phyloP scores from a whole-genome alignment of 2,113 vertebrate genomes.

The Microtus oregoni region DNA sequence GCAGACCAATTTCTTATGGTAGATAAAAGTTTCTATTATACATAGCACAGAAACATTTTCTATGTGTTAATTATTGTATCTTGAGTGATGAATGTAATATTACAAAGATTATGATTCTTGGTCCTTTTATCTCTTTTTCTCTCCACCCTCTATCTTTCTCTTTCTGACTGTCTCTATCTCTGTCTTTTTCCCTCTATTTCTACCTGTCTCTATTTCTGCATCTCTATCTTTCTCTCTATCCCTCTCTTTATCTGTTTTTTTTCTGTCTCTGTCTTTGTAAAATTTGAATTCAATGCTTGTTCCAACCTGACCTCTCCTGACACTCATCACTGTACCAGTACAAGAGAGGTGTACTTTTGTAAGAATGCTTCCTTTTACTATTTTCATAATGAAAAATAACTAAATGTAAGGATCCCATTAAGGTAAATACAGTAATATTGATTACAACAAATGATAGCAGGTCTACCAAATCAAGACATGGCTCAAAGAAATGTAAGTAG shows the following conservation, averaged over 20 bases:
- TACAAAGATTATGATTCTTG: neutral
- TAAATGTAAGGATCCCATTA: neutral
- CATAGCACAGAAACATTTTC: neutral
- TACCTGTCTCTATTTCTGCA: neutral
- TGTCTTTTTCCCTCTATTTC: neutral
- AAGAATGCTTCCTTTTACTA: neutral
- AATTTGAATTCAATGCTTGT: neutral
- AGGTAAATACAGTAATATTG: neutral
- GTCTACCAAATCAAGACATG: neutral
- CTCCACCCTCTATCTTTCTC: neutral
- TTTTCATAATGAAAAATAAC: neutral
- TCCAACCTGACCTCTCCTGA: neutral
- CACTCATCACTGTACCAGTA: neutral
- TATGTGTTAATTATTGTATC: neutral
- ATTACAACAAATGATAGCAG: neutral
- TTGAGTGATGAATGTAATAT: neutral
- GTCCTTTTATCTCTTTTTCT: neutral
- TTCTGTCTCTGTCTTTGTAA: neutral
- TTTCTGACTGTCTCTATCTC: neutral
- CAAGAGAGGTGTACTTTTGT: neutral
- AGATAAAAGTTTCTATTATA: neutral
- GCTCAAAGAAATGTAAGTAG: neutral
- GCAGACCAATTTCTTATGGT: neutral
- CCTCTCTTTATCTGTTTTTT: neutral
- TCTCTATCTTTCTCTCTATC: neutral